A percentile compares a stretch with the other conserved stretches of the same genome.
phyloP scores from a whole-genome alignment of 1,140 invertebrate genomes.

The Neotoxoptera formosana region DNA sequence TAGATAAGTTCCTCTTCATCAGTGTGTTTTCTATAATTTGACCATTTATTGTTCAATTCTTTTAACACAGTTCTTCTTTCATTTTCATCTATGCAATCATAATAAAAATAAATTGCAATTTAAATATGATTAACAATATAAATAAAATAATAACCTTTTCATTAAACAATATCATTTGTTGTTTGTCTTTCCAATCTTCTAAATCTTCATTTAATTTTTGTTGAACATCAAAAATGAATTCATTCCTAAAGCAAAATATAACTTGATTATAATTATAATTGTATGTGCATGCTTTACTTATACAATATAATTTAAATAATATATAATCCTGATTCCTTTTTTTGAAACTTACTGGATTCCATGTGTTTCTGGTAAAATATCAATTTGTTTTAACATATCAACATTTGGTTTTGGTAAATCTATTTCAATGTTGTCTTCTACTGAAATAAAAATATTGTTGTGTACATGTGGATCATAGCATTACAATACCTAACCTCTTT shows the following conservation, averaged over 20 bases:
- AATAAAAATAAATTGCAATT: background rate
- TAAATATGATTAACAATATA: background rate
- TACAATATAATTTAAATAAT: no score
- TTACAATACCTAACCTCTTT: no score
- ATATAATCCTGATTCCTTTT: background rate
- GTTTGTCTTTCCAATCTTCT: constrained; percentile 36
- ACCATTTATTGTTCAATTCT: constrained; percentile 41
- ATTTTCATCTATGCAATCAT: constrained; percentile 20
- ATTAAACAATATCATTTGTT: constrained; percentile 45
- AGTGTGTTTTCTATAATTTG: background rate
- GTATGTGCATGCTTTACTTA: no score
- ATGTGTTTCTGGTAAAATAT: background rate
- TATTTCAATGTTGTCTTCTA: background rate
- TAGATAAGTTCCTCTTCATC: constrained; percentile 36
- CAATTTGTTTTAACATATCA: background rate
- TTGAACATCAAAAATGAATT: background rate
- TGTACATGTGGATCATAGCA: background rate
- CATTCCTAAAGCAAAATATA: background rate
- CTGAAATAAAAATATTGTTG: background rate
- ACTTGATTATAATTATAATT: background rate
- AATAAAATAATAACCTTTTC: constrained; percentile 32
- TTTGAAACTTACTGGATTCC: background rate
- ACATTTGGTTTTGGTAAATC: background rate
- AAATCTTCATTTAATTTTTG: constrained; percentile 19
- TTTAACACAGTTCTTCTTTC: constrained; percentile 40